Conservation (phyloP, 2,888 invertebrate genomes). For the Plagiodera versicolora region DNA sequence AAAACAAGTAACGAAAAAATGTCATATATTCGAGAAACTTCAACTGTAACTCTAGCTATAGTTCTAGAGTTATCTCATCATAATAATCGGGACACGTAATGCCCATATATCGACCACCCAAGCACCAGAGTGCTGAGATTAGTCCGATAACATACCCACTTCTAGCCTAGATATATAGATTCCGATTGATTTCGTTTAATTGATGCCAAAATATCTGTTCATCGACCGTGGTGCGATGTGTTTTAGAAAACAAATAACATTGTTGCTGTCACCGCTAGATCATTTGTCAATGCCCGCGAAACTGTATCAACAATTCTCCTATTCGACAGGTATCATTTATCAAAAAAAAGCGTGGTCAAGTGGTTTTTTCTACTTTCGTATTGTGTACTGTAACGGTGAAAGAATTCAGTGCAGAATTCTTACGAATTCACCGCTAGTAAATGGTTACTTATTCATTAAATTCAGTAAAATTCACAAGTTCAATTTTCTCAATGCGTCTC, state of each 20-base stretch:
- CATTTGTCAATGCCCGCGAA: constrained; percentile 13
- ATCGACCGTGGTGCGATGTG: constrained; percentile 7
- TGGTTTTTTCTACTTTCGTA: not conserved
- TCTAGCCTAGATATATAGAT: not conserved
- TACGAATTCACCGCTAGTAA: no score
- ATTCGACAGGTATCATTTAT: constrained; percentile 8
- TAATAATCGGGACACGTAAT: no score
- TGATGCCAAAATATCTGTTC: constrained; percentile 15
- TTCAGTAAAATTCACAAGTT: no score
- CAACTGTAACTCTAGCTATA: no score
- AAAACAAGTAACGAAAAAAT: no score
- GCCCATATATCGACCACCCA: not conserved
- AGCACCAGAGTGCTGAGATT: not conserved
- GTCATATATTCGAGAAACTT: no score
- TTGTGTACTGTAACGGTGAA: no score
- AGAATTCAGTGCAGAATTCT: no score
- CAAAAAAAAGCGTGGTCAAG: constrained; percentile 7
- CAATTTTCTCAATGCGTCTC: no score
- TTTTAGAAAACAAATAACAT: constrained; percentile 9
- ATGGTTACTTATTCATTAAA: no score
- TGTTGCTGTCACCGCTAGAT: constrained; percentile 1
- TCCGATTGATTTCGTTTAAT: not conserved
- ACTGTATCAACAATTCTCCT: constrained; percentile 8
- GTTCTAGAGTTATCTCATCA: no score
- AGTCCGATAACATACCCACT: constrained; percentile 9